Evolutionary conservation across 2,888 invertebrate species (phyloP), one percentile per base, ranked within the genome.

Genomic region (Eristalinus sepulchralis): DNA sequence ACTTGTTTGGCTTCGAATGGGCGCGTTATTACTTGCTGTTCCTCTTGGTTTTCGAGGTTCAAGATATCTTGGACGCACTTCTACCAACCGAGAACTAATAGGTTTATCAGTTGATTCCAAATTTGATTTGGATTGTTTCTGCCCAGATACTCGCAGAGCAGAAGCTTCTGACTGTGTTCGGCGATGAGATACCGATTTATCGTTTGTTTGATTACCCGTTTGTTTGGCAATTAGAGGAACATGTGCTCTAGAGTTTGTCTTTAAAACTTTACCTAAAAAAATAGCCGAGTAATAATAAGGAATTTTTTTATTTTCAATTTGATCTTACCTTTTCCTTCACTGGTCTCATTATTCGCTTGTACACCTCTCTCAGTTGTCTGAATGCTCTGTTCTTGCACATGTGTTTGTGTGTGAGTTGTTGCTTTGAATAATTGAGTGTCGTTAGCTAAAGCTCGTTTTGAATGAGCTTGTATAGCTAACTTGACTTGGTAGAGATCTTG

Each of bases 1-100:
- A 71, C 91, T 92, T 10, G 92, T 92, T 67, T 91, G 91, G 80
- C 91, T 92, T 2, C 92, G 91, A 2, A 91, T 88, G 2, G 92
- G 91, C 0, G 90, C 91, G 11, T 68, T 59, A 20, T 11, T 81
- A 24, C 70, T 83, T 9, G 31, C 13, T 17, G 67, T 57, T 9
- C 63, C 82, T 11, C 90, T 89, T 13, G 90, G 89, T 73, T 92
- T 92, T 27, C 94, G 93, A 2, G 95, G 95, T 88, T 95, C 95
- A 88, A 95, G 90, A 89, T 95, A 95, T 24, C 95, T 93, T 0
- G 96, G 94, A 85, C 95, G 95, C 88, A 92, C 89, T 22, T 91
- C 91, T 0, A 90, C 87, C 10, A 91, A 70, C 1, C 90, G 90
- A 10, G 87, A 77, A 10, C 75, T 73, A 73, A 83, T 79, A 22